Evolutionary conservation across 2,888 invertebrate genomes (phyloP).

Genomic region (Aporophyla lueneburgensis): DNA sequence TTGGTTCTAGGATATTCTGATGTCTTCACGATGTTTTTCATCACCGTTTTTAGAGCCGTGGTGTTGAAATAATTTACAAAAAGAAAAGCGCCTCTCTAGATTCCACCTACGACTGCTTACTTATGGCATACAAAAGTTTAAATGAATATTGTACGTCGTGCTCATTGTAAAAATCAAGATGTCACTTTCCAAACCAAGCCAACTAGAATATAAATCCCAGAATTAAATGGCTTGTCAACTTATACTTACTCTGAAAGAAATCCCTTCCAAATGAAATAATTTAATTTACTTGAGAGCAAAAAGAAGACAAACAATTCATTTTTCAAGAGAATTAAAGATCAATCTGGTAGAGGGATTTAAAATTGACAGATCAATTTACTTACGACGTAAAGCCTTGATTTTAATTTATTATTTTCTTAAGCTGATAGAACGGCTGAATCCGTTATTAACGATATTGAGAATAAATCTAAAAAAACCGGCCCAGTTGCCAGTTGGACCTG

Average conservation of each 20-base stretch:
- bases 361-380: constrained; percentile 61
- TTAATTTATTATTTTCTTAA: constrained; percentile 58
- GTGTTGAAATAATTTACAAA: too few species aligned
- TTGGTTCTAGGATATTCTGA: too few species aligned
- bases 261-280: background rate
- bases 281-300: background rate
- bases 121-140: background rate
- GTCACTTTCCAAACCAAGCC: background rate
- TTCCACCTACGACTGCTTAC: too few species aligned
- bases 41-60: too few species aligned
- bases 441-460: constrained; percentile 32
- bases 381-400: constrained; percentile 43
- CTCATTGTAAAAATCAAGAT: background rate
- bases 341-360: constrained; percentile 47
- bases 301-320: constrained; percentile 41
- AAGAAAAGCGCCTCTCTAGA: too few species aligned
- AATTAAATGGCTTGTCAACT: background rate
- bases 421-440: constrained; percentile 23
- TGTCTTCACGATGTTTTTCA: too few species aligned
- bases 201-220: background rate
- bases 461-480: background rate
- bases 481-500: too few species aligned
- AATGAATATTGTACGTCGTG: too few species aligned
- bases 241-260: background rate
- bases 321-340: constrained; percentile 55